Evolutionary conservation across 2,113 vertebrate species (phyloP).

Genomic region (Phylloscopus whistleri): DNA sequence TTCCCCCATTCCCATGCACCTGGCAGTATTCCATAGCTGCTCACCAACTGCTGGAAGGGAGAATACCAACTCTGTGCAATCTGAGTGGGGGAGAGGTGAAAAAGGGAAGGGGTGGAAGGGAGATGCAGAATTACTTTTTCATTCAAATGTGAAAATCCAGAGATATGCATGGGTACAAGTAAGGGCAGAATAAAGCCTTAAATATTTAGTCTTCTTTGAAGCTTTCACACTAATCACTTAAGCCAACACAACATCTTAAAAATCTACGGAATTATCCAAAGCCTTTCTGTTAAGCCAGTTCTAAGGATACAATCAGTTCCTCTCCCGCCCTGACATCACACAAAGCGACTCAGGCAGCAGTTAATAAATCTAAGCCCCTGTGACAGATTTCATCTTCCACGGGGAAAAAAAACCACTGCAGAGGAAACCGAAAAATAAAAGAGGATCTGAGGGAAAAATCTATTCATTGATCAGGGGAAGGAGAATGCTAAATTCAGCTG

Average conservation of each 20-base stretch:
- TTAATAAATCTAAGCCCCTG: conserved; percentile 52
- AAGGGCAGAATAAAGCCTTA: neutral
- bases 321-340: neutral
- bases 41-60: neutral
- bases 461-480: neutral
- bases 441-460: neutral
- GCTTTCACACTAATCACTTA: conserved; percentile 41
- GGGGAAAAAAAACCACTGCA: neutral
- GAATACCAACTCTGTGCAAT: neutral
- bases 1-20: neutral
- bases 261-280: neutral
- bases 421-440: neutral
- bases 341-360: conserved; percentile 15
- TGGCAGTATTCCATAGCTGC: neutral
- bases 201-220: conserved; percentile 27
- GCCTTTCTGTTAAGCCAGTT: conserved; percentile 15
- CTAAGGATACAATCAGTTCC: neutral
- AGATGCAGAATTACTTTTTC: neutral
- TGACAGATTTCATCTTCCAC: conserved; percentile 38
- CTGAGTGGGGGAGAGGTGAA: neutral
- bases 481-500: neutral
- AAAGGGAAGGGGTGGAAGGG: neutral
- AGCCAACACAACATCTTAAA: conserved; percentile 35
- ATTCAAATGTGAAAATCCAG: conserved; percentile 36
- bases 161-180: neutral